Conservation (phyloP, 2,797 vertebrate species). For the Cheirogaleus major region DNA sequence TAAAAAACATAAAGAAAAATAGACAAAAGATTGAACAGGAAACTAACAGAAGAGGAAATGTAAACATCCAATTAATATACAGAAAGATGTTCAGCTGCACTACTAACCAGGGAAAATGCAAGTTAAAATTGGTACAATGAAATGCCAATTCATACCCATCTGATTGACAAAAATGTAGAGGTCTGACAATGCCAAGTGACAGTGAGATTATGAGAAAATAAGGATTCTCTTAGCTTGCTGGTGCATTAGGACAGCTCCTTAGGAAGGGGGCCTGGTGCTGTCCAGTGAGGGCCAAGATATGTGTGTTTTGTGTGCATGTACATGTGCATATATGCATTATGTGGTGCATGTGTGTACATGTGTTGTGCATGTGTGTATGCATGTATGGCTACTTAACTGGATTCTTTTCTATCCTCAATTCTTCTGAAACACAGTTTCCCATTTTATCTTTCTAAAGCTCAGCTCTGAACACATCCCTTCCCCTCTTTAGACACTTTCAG, state of each 20-base stretch:
- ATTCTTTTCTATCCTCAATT: neutral
- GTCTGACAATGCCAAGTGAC: neutral
- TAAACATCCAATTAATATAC: neutral
- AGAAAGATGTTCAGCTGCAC: neutral
- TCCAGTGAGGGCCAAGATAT: neutral
- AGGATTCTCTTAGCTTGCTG: neutral
- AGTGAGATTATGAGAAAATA: neutral
- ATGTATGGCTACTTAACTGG: neutral
- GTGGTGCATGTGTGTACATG: accelerated
- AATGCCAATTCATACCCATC: neutral
- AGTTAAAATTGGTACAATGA: neutral
- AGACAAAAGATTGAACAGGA: neutral
- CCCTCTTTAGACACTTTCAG: neutral
- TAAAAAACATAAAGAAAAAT: neutral
- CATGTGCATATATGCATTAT: accelerated
- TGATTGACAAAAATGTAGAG: neutral
- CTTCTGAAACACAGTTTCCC: neutral
- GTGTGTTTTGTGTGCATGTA: accelerated
- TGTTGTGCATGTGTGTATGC: accelerated
- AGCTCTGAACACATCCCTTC: neutral
- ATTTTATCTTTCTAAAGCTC: neutral
- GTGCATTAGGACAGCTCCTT: neutral
- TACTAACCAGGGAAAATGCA: neutral
- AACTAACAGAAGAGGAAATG: slow-evolving; percentile 11
- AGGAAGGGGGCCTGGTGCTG: neutral